phyloP scores from a whole-genome alignment of 2,888 invertebrate species.

The Erannis defoliaria region DNA sequence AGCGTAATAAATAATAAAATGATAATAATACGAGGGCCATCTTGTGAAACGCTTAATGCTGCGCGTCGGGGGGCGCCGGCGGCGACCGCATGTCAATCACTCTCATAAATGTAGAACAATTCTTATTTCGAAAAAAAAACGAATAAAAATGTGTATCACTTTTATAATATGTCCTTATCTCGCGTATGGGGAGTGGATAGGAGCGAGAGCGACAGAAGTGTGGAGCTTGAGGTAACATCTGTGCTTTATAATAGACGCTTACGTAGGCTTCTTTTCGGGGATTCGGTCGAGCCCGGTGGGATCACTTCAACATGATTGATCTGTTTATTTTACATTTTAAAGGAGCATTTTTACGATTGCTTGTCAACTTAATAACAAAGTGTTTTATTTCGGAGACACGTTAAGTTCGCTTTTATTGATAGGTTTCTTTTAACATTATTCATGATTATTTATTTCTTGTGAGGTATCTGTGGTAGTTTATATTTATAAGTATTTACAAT shows the following conservation, averaged over 20 bases:
- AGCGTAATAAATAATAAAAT: conserved; percentile 86
- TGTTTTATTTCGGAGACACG: conserved; percentile 84
- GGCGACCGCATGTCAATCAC: conserved; percentile 86
- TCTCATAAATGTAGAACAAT: conserved; percentile 84
- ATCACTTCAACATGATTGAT: conserved; percentile 86
- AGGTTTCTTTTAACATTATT: conserved; percentile 82
- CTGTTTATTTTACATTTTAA: conserved; percentile 87
- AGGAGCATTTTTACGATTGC: conserved; percentile 86
- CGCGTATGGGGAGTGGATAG: conserved; percentile 47
- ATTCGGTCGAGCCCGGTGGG: conserved; percentile 82
- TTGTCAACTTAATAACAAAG: conserved; percentile 87
- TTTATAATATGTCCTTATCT: conserved; percentile 73
- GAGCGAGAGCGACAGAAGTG: conserved; percentile 68
- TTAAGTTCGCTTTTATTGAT: conserved; percentile 85
- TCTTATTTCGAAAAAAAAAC: conserved; percentile 82
- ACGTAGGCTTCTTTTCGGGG: conserved; percentile 86
- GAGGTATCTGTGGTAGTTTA: conserved; percentile 58
- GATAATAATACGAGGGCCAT: conserved; percentile 83
- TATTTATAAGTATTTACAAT: conserved; percentile 56
- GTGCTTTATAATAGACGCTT: conserved; percentile 85
- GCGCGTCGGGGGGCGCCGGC: conserved; percentile 79
- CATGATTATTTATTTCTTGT: conserved; percentile 67
- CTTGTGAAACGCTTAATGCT: conserved; percentile 81
- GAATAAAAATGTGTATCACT: conserved; percentile 80
- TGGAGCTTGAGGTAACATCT: conserved; percentile 81